These are phyloP conservation scores for Esox masquinongy DNA, from an alignment of 2,797 vertebrate genomes.

Conservation along the genomic window DNA sequence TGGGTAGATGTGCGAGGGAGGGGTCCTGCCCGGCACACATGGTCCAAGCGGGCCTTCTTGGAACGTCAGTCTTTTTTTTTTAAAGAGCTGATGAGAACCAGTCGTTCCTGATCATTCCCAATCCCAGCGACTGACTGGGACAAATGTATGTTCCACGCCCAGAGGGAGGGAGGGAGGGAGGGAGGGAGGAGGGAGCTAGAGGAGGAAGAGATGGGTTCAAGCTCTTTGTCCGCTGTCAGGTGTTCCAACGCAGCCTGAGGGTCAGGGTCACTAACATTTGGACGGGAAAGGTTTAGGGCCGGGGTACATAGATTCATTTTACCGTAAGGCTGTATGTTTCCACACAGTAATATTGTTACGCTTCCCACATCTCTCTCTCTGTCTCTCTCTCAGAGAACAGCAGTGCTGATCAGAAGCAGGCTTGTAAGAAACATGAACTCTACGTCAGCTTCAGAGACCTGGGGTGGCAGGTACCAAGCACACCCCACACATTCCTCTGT, in stretches of 20 bases:
- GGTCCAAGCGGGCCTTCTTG: neutral
- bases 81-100: slow-evolving; percentile 10
- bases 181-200: slow-evolving; percentile 11
- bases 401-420: slow-evolving; percentile 93
- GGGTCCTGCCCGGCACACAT: neutral
- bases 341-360: neutral
- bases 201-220: slow-evolving; percentile 33
- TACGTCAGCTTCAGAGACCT: slow-evolving; percentile 97
- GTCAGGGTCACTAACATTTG: neutral
- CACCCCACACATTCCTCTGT: slow-evolving; percentile 30
- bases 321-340: neutral
- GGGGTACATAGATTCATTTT: neutral
- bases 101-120: slow-evolving; percentile 5
- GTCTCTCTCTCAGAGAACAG: slow-evolving; percentile 85
- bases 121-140: neutral
- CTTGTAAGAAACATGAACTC: slow-evolving; percentile 97
- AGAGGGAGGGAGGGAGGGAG: neutral
- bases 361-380: neutral
- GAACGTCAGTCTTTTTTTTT: slow-evolving; percentile 1
- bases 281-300: neutral
- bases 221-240: neutral
- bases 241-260: neutral
- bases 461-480: slow-evolving; percentile 90
- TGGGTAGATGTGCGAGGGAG: neutral
- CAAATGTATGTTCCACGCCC: neutral